Base-by-base conservation (phyloP, 2,797 vertebrate species). In the Rhabdomys pumilio region DNA sequence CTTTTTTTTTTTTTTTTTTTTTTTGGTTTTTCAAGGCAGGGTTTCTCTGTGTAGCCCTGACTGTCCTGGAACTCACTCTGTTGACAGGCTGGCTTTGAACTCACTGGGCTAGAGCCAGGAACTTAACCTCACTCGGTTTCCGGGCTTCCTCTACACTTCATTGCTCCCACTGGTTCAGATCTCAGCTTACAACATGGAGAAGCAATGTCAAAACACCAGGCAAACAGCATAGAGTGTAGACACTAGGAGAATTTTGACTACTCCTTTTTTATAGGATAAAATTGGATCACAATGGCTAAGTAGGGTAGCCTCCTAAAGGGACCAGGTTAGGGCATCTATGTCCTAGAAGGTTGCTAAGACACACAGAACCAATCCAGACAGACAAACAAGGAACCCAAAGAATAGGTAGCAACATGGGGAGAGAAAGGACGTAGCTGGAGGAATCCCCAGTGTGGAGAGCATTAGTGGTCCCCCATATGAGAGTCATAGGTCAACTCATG, bases 111-210 rank as follows among this genome's bases (percentile, higher is more conserved):
- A 86, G 47, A 53, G 31, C 47, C 50, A 87, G 47, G 47, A 92
- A 85, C 88, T 84, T 41, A 88, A 59, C 26, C 22, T n/a, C 67
- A 67, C 88, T 80, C 59, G 57, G 17, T 95, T 95, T 96, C 73
- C 31, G 81, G 50, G 44, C 59, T 94, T 92, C 77, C 7, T 17
- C 31, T 90, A 59, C 7, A 14, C 1, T 85, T 63, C 61, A 82
- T 77, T 59, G 22, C 29, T 81, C 13, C 73, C 72, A 1, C 85
- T 65, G 53, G 63, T 47, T 93, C 59, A 93, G 53, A 82, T 82
- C 53, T 79, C 47, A 65, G 44, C 89, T 72, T 81, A 44, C 76
- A 95, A 88, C n/a, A 84, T 92, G 89, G 59, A 84, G 91, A 90
- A 90, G 94, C 50, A 95, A 34, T 72, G 92, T 79, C 57, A 90